phyloP scores from a whole-genome alignment of 2,797 vertebrate species.

The Aphelocoma californica region DNA sequence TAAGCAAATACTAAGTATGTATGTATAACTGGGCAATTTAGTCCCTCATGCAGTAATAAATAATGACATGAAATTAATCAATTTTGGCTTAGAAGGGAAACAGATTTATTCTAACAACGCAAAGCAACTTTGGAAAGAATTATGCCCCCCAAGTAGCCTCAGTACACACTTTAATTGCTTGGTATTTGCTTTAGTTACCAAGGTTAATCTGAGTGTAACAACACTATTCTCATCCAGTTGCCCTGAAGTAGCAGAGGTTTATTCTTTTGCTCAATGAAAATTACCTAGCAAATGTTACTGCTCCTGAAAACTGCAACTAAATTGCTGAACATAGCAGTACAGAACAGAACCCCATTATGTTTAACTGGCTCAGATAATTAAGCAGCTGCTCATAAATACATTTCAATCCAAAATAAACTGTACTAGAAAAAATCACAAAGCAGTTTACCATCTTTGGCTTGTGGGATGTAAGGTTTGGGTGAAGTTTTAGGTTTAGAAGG shows the following conservation, averaged over 20 bases:
- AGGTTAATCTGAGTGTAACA: neutral
- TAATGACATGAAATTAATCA: neutral
- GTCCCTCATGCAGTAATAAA: neutral
- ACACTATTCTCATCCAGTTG: neutral
- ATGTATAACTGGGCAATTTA: neutral
- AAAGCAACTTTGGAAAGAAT: neutral
- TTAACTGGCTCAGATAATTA: neutral
- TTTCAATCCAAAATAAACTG: neutral
- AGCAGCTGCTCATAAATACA: neutral
- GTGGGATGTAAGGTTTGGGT: slow-evolving; percentile 47
- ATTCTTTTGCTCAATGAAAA: neutral
- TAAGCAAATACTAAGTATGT: neutral
- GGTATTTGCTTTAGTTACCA: neutral
- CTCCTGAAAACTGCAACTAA: neutral
- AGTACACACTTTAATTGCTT: neutral
- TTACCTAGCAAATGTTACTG: neutral
- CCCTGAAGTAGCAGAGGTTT: neutral
- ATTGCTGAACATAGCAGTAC: neutral
- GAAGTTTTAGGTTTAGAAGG: slow-evolving; percentile 59
- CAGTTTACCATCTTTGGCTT: slow-evolving; percentile 69
- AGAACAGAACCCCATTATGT: neutral
- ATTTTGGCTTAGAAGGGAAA: neutral
- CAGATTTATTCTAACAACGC: neutral
- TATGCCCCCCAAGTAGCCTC: neutral
- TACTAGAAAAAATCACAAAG: slow-evolving; percentile 21